Base-by-base conservation (phyloP, 2,888 invertebrate genomes). In the Globia sparganii region DNA sequence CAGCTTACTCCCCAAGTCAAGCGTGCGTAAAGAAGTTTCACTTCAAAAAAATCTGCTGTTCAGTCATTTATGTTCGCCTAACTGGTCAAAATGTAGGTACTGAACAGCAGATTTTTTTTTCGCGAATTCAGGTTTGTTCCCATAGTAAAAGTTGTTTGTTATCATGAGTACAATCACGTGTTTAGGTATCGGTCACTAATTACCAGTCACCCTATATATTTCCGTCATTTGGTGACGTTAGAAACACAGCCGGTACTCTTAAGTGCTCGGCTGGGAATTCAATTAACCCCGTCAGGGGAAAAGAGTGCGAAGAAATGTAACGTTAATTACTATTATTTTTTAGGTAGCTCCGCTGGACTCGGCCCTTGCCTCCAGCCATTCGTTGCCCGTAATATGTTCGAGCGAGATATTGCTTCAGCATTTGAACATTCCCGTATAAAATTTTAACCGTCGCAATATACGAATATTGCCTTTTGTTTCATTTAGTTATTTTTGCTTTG, bases 291-390 rank as follows among this genome's bases (percentile, higher is more conserved):
- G 61, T 18, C 61, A 76, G 34, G 18, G 18, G 61, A 59, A 85
- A 73, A 82, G 34, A 85, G 64, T 75, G 66, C 58, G n/a, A 64
- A 82, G 69, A 70, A 85, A 72, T 78, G 68, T 65, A 53, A 71
- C 61, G 61, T 78, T 83, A 58, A 71, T 79, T 79, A 69, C 58
- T 75, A 70, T 83, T 85, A 70, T 73, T 86, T 86, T 77, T 86
- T 83, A 78, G 83, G 78, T 64, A 65, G 72, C 67, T 72, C 28
- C 21, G 28, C 31, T 11, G 71, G 70, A 71, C 72, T 34, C 49
- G 21, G 40, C 59, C 4, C 65, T 75, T 31, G 81, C 71, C 71
- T 68, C 69, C 8, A 64, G 72, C 64, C 34, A 72, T 72, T 72
- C 70, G 40, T 58, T 34, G 25, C n/a, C 21, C 61, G 72, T 79